These are phyloP conservation scores for Phyllopteryx taeniolatus DNA, from an alignment of 2,113 vertebrate species.

Conservation along the genomic window DNA sequence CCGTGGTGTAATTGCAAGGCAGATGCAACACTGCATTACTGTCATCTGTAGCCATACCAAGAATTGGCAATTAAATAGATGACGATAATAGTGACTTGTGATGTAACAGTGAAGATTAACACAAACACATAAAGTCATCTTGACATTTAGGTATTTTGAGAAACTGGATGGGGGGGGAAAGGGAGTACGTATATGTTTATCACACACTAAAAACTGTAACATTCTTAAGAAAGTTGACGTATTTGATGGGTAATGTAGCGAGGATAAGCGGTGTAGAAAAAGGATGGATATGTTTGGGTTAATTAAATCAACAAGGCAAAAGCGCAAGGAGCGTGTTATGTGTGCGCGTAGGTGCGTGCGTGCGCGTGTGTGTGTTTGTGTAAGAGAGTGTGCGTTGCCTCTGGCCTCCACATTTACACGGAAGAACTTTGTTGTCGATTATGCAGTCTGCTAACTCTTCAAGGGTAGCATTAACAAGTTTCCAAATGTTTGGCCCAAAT, in stretches of 20 bases:
- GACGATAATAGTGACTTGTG: background rate
- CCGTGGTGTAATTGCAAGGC: constrained; percentile 10
- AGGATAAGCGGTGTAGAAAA: no score
- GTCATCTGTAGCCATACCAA: background rate
- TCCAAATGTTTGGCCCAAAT: background rate
- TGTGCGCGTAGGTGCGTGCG: no score
- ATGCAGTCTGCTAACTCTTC: background rate
- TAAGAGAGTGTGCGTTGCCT: no score
- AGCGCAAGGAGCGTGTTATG: no score
- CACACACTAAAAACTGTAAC: background rate
- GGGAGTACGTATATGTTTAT: background rate
- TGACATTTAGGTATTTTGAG: background rate
- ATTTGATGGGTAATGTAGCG: no score
- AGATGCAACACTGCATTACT: constrained; percentile 3
- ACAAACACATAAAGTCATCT: background rate
- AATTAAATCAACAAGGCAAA: no score
- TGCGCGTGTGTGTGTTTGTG: no score
- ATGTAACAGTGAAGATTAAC: background rate
- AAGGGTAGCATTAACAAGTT: background rate
- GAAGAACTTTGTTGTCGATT: background rate
- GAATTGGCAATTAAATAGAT: background rate
- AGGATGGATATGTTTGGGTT: no score
- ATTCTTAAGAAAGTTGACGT: no score
- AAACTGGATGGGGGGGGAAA: background rate
- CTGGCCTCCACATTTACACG: background rate